Evolutionary conservation across 1,140 invertebrate species (phyloP).

Genomic region (Pseudomyrmex gracilis): DNA sequence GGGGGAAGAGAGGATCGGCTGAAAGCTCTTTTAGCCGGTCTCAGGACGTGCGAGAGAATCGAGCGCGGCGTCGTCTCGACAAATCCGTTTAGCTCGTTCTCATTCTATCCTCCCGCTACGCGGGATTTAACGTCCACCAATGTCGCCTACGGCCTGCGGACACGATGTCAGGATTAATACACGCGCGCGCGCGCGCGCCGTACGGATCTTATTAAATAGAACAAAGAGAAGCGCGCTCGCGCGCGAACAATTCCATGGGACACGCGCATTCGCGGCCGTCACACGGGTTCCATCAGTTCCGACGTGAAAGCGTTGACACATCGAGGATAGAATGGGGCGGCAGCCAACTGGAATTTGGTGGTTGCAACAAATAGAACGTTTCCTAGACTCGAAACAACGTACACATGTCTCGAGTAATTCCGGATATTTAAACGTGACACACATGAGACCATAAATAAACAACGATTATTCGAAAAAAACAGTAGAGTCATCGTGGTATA

Average conservation of each 20-base stretch:
- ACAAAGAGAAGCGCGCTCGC: conserved; percentile 45
- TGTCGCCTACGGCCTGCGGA: conserved; percentile 25
- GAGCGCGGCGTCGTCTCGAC: conserved; percentile 53
- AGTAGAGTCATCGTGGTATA: neutral
- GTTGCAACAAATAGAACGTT: neutral
- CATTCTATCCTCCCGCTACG: neutral
- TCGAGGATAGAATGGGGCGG: neutral
- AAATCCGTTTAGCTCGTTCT: conserved; percentile 60
- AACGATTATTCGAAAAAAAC: neutral
- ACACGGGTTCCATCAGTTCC: conserved; percentile 39
- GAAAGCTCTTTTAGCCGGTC: conserved; percentile 56
- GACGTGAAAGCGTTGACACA: neutral
- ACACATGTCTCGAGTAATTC: neutral
- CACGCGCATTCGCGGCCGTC: neutral
- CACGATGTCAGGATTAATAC: conserved; percentile 53
- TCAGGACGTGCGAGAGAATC: conserved; percentile 45
- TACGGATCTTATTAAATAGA: conserved; percentile 41
- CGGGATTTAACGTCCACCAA: conserved; percentile 21
- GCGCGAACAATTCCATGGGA: conserved; percentile 7
- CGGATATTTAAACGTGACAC: neutral
- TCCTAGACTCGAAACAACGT: neutral
- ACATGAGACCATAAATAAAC: neutral
- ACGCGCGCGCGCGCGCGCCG: neutral
- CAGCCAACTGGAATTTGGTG: neutral
- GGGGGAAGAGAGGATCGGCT: conserved; percentile 18